These are phyloP conservation scores for Crossocerus cetratus DNA, from an alignment of 2,888 invertebrate genomes.

Conservation along the genomic window DNA sequence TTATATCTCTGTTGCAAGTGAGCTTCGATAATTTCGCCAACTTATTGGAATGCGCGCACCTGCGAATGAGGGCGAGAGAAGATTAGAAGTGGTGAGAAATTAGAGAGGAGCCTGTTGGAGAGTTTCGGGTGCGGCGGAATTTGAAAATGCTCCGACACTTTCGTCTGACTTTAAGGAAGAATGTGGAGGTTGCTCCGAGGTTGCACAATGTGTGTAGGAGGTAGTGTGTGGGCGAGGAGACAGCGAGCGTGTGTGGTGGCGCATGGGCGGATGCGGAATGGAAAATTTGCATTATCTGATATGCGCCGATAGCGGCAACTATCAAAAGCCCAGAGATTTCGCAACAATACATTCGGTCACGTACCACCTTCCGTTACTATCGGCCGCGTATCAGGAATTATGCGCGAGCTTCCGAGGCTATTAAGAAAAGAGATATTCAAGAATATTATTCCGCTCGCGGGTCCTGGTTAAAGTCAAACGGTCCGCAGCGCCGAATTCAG, in stretches of 20 bases:
- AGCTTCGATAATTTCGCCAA: constrained; percentile 11
- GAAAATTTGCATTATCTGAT: constrained; percentile 47
- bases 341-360: background rate
- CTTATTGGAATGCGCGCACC: constrained; percentile 33
- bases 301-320: constrained; percentile 27
- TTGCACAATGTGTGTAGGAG: constrained; percentile 11
- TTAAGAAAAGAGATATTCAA: no score
- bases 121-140: constrained; percentile 53
- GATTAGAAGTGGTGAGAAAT: constrained; percentile 68
- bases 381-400: no score
- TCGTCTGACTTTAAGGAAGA: constrained; percentile 47
- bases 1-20: constrained; percentile 41
- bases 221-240: background rate
- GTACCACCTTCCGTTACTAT: background rate
- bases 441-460: background rate
- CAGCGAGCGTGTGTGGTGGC: background rate
- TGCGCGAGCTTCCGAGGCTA: no score
- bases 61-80: no score
- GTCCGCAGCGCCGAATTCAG: no score
- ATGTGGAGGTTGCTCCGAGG: constrained; percentile 52
- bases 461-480: no score
- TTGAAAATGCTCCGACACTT: constrained; percentile 54
- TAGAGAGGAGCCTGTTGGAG: constrained; percentile 59
- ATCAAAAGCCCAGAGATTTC: constrained; percentile 14
- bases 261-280: constrained; percentile 10